Evolutionary conservation across 2,113 vertebrate species (phyloP).

Genomic region (Laticauda laticaudata): DNA sequence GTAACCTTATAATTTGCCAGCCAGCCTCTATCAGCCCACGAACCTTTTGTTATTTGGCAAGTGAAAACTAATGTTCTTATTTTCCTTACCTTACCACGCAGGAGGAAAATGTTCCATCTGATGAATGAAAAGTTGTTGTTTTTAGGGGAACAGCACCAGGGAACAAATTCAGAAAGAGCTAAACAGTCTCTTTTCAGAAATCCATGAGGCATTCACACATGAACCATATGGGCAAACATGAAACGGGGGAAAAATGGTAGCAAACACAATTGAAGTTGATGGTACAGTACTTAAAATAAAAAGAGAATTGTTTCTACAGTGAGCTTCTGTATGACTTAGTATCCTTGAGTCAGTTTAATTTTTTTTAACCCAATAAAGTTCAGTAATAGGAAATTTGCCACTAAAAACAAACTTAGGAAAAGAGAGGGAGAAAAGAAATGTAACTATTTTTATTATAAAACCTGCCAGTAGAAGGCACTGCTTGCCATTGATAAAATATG

Average conservation of each 20-base stretch:
- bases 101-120: constrained; percentile 60
- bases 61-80: constrained; percentile 39
- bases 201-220: constrained; percentile 53
- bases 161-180: constrained; percentile 66
- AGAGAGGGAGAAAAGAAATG: neutral
- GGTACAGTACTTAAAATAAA: constrained; percentile 66
- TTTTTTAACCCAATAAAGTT: neutral
- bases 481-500: neutral
- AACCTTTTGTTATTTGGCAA: constrained; percentile 48
- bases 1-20: constrained; percentile 55
- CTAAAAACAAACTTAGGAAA: neutral
- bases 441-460: neutral
- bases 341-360: neutral
- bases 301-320: constrained; percentile 50
- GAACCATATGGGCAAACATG: constrained; percentile 56
- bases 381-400: neutral
- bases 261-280: constrained; percentile 56
- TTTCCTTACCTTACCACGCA: constrained; percentile 51
- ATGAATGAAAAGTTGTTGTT: constrained; percentile 66
- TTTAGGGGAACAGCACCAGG: constrained; percentile 33
- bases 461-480: neutral
- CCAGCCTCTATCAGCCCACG: constrained; percentile 50
- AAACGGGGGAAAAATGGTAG: constrained; percentile 41
- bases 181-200: constrained; percentile 74
- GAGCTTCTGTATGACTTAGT: constrained; percentile 31